Conservation (phyloP, 1,140 invertebrate species). For the Caenorhabditis brenneri region DNA sequence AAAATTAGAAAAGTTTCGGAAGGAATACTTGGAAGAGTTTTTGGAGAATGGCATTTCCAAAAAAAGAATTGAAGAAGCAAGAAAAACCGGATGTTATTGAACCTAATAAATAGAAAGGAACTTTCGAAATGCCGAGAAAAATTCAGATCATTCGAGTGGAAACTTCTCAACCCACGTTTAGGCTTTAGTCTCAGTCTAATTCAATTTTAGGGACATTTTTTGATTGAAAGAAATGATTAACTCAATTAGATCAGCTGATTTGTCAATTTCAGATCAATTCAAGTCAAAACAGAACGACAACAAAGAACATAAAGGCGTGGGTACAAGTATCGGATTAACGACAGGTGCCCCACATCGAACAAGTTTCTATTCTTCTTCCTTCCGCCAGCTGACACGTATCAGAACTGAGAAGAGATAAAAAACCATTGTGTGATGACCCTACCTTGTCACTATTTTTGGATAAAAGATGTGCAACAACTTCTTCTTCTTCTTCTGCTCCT, state of each 20-base stretch:
- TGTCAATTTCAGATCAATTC: slow-evolving; percentile 7
- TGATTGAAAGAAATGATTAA: background rate
- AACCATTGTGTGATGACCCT: background rate
- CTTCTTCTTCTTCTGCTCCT: too few relatives aligned
- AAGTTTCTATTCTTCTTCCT: background rate
- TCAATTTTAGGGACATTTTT: too few relatives aligned
- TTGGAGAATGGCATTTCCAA: background rate
- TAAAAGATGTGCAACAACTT: too few relatives aligned
- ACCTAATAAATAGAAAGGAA: slow-evolving; percentile 7
- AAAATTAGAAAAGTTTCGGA: background rate
- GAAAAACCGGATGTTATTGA: slow-evolving; percentile 8
- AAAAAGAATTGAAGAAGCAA: background rate
- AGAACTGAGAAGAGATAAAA: background rate
- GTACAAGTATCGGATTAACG: slow-evolving; percentile 21
- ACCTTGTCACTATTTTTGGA: background rate
- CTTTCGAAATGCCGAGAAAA: slow-evolving; percentile 32
- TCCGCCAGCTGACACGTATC: background rate
- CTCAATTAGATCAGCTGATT: background rate
- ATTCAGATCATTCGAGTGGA: slow-evolving; percentile 24
- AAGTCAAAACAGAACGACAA: slow-evolving; percentile 36
- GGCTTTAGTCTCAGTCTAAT: background rate
- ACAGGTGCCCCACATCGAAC: background rate
- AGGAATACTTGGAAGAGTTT: background rate
- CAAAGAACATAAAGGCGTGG: slow-evolving; percentile 27
- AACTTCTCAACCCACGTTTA: background rate